A percentile compares a stretch with the other conserved stretches of the same genome.
Conservation (phyloP, 2,113 vertebrate genomes). For the Boulengeromyrus knoepffleri region DNA sequence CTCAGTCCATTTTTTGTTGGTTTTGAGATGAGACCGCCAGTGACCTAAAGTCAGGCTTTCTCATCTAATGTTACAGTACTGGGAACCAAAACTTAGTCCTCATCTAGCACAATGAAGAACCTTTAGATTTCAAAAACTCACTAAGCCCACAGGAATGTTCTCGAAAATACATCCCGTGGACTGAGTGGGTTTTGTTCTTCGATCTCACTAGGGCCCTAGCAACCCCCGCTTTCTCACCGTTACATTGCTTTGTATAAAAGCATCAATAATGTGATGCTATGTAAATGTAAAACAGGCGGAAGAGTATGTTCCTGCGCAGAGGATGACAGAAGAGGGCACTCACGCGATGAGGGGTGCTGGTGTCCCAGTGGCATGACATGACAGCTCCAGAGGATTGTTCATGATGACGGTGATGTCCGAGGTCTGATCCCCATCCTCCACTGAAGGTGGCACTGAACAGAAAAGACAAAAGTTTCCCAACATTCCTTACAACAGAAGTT, state of each 20-base stretch:
- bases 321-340: constrained; percentile 34
- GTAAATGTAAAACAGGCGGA: not conserved
- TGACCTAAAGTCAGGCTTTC: not conserved
- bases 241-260: not conserved
- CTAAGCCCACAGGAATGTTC: not conserved
- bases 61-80: not conserved
- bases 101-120: not conserved
- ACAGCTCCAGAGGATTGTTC: constrained; percentile 74
- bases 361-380: constrained; percentile 73
- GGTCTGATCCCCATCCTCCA: constrained; percentile 69
- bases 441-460: constrained; percentile 71
- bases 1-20: not conserved
- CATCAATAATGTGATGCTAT: not conserved
- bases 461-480: constrained; percentile 16
- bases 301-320: not conserved
- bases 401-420: constrained; percentile 70
- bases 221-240: not conserved
- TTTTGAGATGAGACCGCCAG: not conserved
- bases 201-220: not conserved
- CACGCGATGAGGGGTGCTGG: constrained; percentile 79
- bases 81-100: not conserved
- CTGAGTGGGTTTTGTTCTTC: not conserved
- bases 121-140: not conserved
- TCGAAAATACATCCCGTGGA: not conserved
- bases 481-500: not conserved